Conservation (phyloP, 1,140 invertebrate genomes). For the Lordiphosa collinella region DNA sequence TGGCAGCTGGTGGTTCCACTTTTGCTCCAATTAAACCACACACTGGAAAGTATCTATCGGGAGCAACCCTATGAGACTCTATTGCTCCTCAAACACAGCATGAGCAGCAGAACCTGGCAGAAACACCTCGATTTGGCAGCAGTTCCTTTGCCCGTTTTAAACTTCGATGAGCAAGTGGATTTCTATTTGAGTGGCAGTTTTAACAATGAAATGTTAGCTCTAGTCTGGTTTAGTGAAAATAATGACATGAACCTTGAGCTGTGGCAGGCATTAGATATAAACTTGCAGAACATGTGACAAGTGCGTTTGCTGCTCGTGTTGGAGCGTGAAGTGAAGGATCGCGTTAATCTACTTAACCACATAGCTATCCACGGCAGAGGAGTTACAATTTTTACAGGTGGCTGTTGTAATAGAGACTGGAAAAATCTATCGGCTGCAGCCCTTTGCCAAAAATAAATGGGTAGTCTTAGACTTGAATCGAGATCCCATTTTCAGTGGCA, state of each 20-base stretch:
- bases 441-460: constrained; percentile 29
- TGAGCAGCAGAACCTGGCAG: not conserved
- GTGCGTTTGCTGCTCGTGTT: constrained; percentile 24
- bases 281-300: constrained; percentile 49
- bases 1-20: constrained; percentile 33
- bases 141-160: constrained; percentile 17
- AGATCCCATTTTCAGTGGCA: constrained; percentile 12
- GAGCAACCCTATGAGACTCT: constrained; percentile 26
- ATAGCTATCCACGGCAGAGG: constrained; percentile 4
- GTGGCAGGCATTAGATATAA: constrained; percentile 42
- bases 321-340: not conserved
- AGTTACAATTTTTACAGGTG: constrained; percentile 27
- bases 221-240: constrained; percentile 25
- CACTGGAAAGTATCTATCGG: constrained; percentile 23
- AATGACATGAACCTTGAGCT: constrained; percentile 19
- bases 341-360: not conserved
- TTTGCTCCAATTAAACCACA: constrained; percentile 15
- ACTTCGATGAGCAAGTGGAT: constrained; percentile 21
- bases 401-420: not conserved
- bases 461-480: not conserved
- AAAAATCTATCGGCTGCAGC: constrained; percentile 29
- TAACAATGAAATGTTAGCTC: constrained; percentile 37
- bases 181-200: constrained; percentile 12
- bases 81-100: constrained; percentile 28
- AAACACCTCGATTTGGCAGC: not conserved